These are phyloP conservation scores for Chelidonichthys spinosus DNA, from an alignment of 2,797 vertebrate genomes.

Conservation along the genomic window DNA sequence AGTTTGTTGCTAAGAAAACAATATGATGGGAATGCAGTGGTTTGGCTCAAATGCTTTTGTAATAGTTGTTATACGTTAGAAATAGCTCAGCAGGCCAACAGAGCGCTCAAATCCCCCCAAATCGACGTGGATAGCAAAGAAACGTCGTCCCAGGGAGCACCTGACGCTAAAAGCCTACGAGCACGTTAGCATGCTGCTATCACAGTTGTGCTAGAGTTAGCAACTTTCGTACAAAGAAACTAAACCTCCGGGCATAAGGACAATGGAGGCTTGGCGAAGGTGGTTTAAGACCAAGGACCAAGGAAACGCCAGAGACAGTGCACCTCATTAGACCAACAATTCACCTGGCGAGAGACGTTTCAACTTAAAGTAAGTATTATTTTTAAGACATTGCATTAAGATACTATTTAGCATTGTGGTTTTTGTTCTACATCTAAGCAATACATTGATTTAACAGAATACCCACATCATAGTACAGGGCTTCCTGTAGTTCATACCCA, in stretches of 20 bases:
- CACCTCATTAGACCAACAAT: background rate
- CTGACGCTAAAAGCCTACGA: too few species aligned
- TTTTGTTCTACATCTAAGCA: too few species aligned
- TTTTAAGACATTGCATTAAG: background rate
- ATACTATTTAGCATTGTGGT: background rate
- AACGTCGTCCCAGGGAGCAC: too few species aligned
- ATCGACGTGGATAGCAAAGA: too few species aligned
- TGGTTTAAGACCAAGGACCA: background rate
- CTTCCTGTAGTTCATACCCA: too few species aligned
- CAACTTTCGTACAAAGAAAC: background rate
- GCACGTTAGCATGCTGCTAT: background rate
- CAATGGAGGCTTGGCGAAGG: too few species aligned
- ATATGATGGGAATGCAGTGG: background rate
- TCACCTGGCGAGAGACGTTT: background rate
- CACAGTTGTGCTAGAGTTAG: too few species aligned
- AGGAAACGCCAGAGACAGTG: background rate
- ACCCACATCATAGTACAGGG: too few species aligned
- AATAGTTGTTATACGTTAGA: background rate
- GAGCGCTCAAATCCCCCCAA: too few species aligned
- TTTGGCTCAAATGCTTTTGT: too few species aligned
- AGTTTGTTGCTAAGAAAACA: background rate
- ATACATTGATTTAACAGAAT: too few species aligned
- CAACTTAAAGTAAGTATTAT: background rate
- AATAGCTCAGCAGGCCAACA: too few species aligned
- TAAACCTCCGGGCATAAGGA: background rate